Base-by-base conservation (phyloP, 2,888 invertebrate species). In the Heteropelma amictum region DNA sequence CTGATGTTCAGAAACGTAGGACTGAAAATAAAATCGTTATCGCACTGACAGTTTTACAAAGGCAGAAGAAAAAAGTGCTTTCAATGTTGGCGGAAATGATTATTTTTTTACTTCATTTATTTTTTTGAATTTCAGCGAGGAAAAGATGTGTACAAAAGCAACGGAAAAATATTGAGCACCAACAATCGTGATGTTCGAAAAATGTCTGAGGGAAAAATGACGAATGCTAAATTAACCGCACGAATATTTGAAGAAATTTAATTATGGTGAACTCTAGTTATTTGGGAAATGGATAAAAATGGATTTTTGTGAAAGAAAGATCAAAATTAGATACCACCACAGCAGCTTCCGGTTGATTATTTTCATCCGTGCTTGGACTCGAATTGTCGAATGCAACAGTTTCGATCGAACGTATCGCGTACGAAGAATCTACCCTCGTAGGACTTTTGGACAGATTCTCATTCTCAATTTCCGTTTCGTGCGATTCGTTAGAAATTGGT, bases 1-100 rank as follows among this genome's bases (percentile, higher is more conserved):
- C 40, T 69, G 42, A 58, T 72, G 74, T 28, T 73, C 71, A 17
- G 61, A 67, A 72, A 75, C 69, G 61, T 65, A 77, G 23, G 63
- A 69, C 79, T 79, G 67, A 0, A 60, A 70, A 14, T 12, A 12
- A 6, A 30, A 38, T 54, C 45, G 42, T 58, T 42, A 17, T 35
- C 17, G 26, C 3, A 3, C n/a, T n/a, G n/a, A n/a, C n/a, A n/a
- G n/a, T n/a, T n/a, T n/a, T n/a, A n/a, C n/a, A n/a, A n/a, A n/a
- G n/a, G n/a, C n/a, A n/a, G n/a, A n/a, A n/a, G n/a, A n/a, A n/a
- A n/a, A n/a, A n/a, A n/a, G n/a, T n/a, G n/a, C n/a, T 14, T 28
- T 19, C 3, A 28, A 10, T 6, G 28, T 30, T 6, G 17, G n/a
- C n/a, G n/a, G n/a, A n/a, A n/a, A n/a, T n/a, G n/a, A n/a, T n/a